A percentile compares a stretch with the other conserved stretches of the same genome.
These are phyloP conservation scores for Heterochromis multidens DNA, from an alignment of 2,113 vertebrate species.

Conservation along the genomic window DNA sequence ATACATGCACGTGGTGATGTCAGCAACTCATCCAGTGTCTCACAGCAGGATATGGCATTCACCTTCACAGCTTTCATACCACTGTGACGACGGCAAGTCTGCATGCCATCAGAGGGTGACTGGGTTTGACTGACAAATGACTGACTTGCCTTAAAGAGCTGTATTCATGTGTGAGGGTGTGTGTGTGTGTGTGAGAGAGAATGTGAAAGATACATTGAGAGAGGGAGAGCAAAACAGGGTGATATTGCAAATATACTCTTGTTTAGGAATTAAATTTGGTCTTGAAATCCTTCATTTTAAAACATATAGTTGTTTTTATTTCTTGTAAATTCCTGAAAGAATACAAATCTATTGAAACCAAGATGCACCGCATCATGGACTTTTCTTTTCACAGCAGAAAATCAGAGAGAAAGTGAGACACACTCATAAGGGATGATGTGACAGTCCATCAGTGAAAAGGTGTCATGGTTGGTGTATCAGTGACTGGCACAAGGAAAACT, in stretches of 20 bases:
- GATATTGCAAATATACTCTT: neutral
- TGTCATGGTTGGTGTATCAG: conserved; percentile 40
- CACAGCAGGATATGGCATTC: conserved; percentile 41
- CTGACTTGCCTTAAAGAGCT: neutral
- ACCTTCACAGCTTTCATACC: conserved; percentile 38
- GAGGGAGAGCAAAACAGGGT: neutral
- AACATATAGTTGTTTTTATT: neutral
- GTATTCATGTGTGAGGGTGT: neutral
- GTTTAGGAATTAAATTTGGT: neutral
- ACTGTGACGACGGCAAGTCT: conserved; percentile 34
- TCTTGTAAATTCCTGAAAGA: neutral
- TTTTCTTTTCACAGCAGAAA: neutral
- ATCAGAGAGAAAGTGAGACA: neutral
- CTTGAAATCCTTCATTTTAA: neutral
- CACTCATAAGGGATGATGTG: neutral
- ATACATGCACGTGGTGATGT: conserved; percentile 14
- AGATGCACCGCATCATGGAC: neutral
- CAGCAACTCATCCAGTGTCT: conserved; percentile 15
- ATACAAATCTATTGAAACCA: neutral
- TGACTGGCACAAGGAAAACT: conserved; percentile 50
- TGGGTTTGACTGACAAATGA: conserved; percentile 33
- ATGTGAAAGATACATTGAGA: neutral
- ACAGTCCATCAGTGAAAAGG: conserved; percentile 31
- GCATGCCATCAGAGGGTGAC: conserved; percentile 31
- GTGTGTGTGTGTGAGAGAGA: neutral